phyloP scores from a whole-genome alignment of 2,113 vertebrate species.

The Triplophysa dalaica region DNA sequence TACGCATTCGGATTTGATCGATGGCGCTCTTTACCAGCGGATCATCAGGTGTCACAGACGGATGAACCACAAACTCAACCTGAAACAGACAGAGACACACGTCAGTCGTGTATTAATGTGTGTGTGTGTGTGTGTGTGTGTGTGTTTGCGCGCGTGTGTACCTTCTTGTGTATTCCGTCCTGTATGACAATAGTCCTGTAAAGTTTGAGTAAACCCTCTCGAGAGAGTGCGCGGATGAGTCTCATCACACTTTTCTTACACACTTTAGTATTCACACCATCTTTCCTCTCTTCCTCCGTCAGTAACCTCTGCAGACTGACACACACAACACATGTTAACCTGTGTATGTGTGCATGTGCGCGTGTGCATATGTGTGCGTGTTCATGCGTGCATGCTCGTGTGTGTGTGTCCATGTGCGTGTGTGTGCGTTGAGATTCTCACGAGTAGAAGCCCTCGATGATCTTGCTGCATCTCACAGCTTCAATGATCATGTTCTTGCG shows the following conservation, averaged over 20 bases:
- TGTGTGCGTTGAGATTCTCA: slow-evolving; percentile 67
- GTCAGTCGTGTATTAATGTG: neutral
- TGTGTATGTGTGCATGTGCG: neutral
- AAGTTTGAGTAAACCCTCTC: slow-evolving; percentile 84
- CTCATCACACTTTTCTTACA: slow-evolving; percentile 95
- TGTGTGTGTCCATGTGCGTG: neutral
- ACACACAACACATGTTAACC: slow-evolving; percentile 11
- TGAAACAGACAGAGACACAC: slow-evolving; percentile 56
- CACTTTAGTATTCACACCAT: slow-evolving; percentile 85
- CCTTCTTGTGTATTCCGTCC: slow-evolving; percentile 91
- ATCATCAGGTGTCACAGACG: slow-evolving; percentile 85
- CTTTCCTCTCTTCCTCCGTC: slow-evolving; percentile 86
- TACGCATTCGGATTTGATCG: slow-evolving; percentile 91
- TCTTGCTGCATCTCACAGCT: slow-evolving; percentile 79
- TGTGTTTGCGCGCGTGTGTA: slow-evolving; percentile 50
- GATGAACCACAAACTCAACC: slow-evolving; percentile 92
- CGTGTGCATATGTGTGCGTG: neutral
- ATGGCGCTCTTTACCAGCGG: slow-evolving; percentile 84
- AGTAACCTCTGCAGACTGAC: slow-evolving; percentile 92
- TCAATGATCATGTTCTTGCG: slow-evolving; percentile 94
- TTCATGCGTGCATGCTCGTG: neutral
- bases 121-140: slow-evolving; percentile 20
- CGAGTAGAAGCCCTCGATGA: slow-evolving; percentile 90
- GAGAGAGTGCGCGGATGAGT: slow-evolving; percentile 79
- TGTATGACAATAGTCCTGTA: slow-evolving; percentile 90